Conservation (phyloP, 2,113 vertebrate genomes). For the Tragelaphus strepsiceros region DNA sequence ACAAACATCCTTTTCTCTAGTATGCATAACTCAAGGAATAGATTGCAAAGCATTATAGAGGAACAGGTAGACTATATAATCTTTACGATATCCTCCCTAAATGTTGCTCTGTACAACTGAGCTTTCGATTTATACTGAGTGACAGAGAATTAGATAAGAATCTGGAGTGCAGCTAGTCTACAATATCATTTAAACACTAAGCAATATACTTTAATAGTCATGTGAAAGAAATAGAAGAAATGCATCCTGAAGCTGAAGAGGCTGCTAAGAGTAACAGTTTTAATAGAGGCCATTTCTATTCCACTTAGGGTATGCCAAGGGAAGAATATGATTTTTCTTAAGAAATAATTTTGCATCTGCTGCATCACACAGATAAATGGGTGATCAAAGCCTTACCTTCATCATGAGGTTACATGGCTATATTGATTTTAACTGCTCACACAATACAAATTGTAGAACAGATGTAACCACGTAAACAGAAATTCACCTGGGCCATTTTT, state of each 20-base stretch:
- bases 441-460: background rate
- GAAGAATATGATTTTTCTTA: background rate
- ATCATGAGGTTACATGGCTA: background rate
- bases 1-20: background rate
- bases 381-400: background rate
- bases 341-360: background rate
- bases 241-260: background rate
- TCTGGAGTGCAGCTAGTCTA: background rate
- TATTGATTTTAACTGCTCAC: background rate
- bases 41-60: background rate
- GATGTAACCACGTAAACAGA: background rate
- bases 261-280: background rate
- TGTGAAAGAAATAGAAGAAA: background rate
- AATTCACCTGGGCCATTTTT: background rate
- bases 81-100: background rate
- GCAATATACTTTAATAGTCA: background rate
- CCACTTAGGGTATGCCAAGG: background rate
- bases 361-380: background rate
- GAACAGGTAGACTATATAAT: background rate
- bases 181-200: background rate
- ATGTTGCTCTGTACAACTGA: background rate
- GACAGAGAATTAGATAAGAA: background rate
- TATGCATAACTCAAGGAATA: background rate
- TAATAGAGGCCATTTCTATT: background rate
- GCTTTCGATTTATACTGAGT: background rate